Evolutionary conservation across 2,888 invertebrate species (phyloP), one percentile per base, ranked within the genome.

Genomic region (Lissonota sp.): DNA sequence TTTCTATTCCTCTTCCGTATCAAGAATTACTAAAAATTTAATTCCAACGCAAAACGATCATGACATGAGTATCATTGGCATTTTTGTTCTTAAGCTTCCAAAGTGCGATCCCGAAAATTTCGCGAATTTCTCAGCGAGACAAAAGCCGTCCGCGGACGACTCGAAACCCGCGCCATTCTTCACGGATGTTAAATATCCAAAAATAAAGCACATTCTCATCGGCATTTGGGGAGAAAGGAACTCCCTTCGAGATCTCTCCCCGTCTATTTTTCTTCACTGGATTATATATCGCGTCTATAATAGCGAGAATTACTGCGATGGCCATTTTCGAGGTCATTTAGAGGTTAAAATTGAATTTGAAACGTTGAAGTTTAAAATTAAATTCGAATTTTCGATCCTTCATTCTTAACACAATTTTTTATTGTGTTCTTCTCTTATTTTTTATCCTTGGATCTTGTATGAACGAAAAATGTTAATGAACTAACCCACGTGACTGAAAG

Each of bases 401-500:
- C 71, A 73, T 79, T n/a, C n/a, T n/a, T n/a, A n/a, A n/a, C n/a
- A 64, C 81, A 81, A 86, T 85, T 57, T 46, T 85, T 46, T 60
- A 64, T 53, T 26, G 67, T 64, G 66, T 12, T 77, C 64, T n/a
- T 75, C 84, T 71, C 79, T 82, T 72, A 81, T 76, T 81, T 80
- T 79, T 75, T 79, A 74, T 84, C n/a, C n/a, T 83, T 82, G 39
- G 40, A n/a, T 40, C 40, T 49, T 6, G 39, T 74, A 5, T 10
- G n/a, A 26, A 10, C 4, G 42, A 81, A 71, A 79, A 85, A 89
- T 89, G 87, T 84, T 84, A 86, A 84, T 82, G 86, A 3, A 79
- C 84, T 90, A 90, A 91, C 90, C 91, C 88, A 91, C 88, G 84
- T 91, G 89, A 90, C 90, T 90, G 86, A 86, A 26, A 26, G 26